Base-by-base conservation (phyloP, 2,113 vertebrate genomes). In the Pomatorhinus ruficollis region DNA sequence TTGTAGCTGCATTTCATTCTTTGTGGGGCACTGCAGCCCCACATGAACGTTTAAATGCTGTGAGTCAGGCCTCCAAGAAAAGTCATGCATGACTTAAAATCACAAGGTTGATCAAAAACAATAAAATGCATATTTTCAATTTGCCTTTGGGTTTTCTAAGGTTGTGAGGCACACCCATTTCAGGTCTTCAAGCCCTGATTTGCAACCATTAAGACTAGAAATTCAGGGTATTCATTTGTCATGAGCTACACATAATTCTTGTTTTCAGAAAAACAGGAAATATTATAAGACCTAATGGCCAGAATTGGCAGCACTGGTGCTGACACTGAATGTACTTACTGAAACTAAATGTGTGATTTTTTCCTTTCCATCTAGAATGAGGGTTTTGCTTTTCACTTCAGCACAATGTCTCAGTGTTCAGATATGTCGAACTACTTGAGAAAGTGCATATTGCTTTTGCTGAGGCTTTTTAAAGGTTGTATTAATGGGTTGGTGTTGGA, bases 1-100 rank as follows among this genome's bases (percentile, higher is more conserved):
- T 47, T 49, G 10, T 6, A n/a, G 50, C 33, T 54, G 65, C 54
- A 52, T 68, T 82, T 89, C 76, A 66, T 95, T 93, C 86, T 81
- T 95, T 23, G 24, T 80, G 68, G 68, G 86, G 66, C 19, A 39
- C 75, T 90, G 64, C 54, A 90, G 76, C 63, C 68, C 71, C 40
- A 64, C 8, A 28, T 30, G 20, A 93, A 50, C 61, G 35, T 76
- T 59, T 71, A 74, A 66, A 78, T 89, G 64, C 56, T 89, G 47
- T 86, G 91, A 97, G 76, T 95, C 93, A 95, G 64, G 31, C 64
- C 80, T 90, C 53, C 42, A 74, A 74, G 44, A 86, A 74, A 93
- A 92, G 64, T 28, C 59, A 93, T 28, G 91, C 91, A 56, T 87
- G 86, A 96, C 89, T 95, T 86, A 82, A 94, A 94, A 95, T 97